These are phyloP conservation scores for Tachysurus fulvidraco DNA, from an alignment of 2,113 vertebrate species.

Conservation along the genomic window DNA sequence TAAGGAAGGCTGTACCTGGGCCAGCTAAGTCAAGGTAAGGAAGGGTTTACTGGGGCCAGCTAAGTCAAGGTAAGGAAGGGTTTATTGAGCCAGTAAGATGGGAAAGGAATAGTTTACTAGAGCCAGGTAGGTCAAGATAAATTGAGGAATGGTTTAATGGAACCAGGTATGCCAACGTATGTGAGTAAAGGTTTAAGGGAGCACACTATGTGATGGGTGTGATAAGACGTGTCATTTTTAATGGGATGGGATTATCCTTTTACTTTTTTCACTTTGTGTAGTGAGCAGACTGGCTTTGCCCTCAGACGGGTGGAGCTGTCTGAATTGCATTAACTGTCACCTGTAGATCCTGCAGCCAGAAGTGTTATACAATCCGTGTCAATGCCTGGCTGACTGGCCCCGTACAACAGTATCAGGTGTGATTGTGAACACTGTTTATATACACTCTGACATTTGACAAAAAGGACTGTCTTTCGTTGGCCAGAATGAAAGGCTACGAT, in stretches of 20 bases:
- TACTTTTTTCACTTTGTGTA: not conserved
- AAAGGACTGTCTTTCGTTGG: not conserved
- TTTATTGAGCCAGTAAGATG: not conserved
- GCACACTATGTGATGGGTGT: not conserved
- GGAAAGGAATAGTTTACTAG: not conserved
- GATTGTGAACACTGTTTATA: constrained; percentile 59
- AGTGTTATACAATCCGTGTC: constrained; percentile 59
- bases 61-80: not conserved
- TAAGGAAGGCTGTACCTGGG: no score
- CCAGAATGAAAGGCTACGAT: not conserved
- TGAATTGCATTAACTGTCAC: constrained; percentile 62
- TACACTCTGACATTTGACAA: constrained; percentile 28
- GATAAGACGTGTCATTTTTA: not conserved
- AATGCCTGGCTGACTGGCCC: constrained; percentile 56
- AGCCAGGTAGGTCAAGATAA: not conserved
- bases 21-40: not conserved
- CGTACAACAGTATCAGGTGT: constrained; percentile 58
- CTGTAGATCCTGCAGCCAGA: constrained; percentile 56
- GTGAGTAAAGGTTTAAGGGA: not conserved
- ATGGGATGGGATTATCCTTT: not conserved
- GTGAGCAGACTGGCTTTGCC: constrained; percentile 33
- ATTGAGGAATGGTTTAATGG: not conserved
- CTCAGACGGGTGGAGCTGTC: constrained; percentile 58
- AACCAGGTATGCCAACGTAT: not conserved
- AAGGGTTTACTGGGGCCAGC: not conserved